phyloP scores from a whole-genome alignment of 2,113 vertebrate genomes.

The Oreotrochilus melanogaster region DNA sequence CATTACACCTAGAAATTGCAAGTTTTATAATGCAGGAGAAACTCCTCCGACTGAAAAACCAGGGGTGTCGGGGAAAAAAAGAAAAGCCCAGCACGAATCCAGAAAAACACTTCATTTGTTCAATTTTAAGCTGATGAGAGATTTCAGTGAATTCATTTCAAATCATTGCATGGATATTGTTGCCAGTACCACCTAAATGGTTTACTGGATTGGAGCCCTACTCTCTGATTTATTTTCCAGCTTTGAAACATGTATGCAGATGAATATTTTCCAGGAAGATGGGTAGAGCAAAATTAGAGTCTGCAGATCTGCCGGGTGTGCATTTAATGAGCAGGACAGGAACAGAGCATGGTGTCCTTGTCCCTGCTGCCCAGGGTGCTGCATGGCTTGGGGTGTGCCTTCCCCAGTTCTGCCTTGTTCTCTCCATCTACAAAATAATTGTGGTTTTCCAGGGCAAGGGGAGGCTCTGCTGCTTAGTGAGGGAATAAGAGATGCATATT shows the following conservation, averaged over 20 bases:
- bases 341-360: fast-evolving
- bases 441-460: fast-evolving
- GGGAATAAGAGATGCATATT: not conserved
- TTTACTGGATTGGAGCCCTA: not conserved
- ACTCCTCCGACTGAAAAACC: not conserved
- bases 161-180: not conserved
- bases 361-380: fast-evolving
- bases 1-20: not conserved
- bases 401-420: not conserved
- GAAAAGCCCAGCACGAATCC: not conserved
- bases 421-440: not conserved
- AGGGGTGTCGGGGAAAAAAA: too few species aligned
- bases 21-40: not conserved
- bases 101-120: not conserved
- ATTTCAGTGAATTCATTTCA: not conserved
- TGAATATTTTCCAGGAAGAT: not conserved
- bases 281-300: not conserved
- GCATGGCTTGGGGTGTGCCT: fast-evolving
- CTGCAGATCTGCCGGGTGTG: not conserved
- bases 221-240: not conserved
- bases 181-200: not conserved
- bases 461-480: not conserved
- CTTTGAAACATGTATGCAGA: not conserved
- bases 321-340: fast-evolving
- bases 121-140: not conserved